These are phyloP conservation scores for Epizoanthus ramosus DNA, from an alignment of 92 coral and sea anemone species.

Conservation along the genomic window DNA sequence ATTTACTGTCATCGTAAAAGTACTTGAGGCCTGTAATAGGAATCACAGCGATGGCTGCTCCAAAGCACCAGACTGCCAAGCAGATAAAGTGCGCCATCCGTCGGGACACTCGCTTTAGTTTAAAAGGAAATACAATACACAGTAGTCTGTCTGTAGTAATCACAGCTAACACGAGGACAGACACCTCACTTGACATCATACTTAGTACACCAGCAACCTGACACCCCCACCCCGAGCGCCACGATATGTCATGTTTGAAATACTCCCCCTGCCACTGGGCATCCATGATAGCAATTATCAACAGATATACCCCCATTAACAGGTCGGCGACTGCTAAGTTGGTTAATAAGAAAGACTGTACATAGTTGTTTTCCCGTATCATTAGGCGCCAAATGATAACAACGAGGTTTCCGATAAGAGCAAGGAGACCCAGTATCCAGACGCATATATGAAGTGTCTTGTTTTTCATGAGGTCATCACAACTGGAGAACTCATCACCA, in stretches of 20 bases:
- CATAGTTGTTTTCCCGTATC: conserved; percentile 37
- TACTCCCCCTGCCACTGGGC: conserved; percentile 75
- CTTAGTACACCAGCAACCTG: conserved; percentile 60
- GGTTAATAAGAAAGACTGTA: conserved; percentile 58
- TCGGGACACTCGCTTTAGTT: conserved; percentile 46
- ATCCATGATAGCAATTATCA: conserved; percentile 68
- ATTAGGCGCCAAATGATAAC: conserved; percentile 59
- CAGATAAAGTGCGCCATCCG: conserved; percentile 37
- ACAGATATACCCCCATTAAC: conserved; percentile 69
- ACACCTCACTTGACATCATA: conserved; percentile 71
- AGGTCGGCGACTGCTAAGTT: conserved; percentile 71
- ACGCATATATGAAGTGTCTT: conserved; percentile 54
- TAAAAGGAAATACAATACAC: conserved; percentile 71
- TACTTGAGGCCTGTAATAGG: conserved; percentile 54
- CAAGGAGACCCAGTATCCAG: conserved; percentile 70
- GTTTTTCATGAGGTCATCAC: conserved; percentile 79
- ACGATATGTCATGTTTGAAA: conserved; percentile 66
- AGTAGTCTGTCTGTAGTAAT: conserved; percentile 67
- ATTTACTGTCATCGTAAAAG: conserved; percentile 50
- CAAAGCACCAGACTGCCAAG: conserved; percentile 48
- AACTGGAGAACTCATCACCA: conserved; percentile 68
- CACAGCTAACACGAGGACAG: conserved; percentile 57
- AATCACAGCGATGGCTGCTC: conserved; percentile 38
- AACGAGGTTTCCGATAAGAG: conserved; percentile 59
- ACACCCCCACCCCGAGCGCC: conserved; percentile 78